These are phyloP conservation scores for Sphaerophoria taeniata DNA, from an alignment of 2,888 invertebrate genomes.

Conservation along the genomic window DNA sequence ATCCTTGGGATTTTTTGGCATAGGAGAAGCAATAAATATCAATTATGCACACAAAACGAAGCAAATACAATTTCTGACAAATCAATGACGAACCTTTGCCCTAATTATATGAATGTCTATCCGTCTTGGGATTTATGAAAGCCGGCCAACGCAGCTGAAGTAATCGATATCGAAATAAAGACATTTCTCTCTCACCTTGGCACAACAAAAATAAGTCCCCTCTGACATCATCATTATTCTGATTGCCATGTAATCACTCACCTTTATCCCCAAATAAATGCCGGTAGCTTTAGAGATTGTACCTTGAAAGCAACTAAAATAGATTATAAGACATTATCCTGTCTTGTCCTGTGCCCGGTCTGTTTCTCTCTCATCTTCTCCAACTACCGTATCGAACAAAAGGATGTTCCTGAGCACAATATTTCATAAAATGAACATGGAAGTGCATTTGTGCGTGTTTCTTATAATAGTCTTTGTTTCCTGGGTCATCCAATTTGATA, in stretches of 20 bases:
- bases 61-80: neutral
- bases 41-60: neutral
- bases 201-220: slow-evolving; percentile 22
- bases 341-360: neutral
- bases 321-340: slow-evolving; percentile 61
- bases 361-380: neutral
- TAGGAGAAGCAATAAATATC: slow-evolving; percentile 9
- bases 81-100: neutral
- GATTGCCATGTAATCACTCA: slow-evolving; percentile 62
- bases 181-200: slow-evolving; percentile 29
- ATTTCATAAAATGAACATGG: neutral
- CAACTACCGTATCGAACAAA: slow-evolving; percentile 9
- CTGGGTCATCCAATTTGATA: slow-evolving; percentile 31
- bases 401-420: neutral
- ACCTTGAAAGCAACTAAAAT: slow-evolving; percentile 45
- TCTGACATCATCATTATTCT: slow-evolving; percentile 56
- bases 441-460: slow-evolving; percentile 5
- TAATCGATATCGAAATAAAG: slow-evolving; percentile 1
- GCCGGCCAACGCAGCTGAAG: neutral
- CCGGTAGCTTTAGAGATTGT: neutral
- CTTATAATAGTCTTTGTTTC: neutral
- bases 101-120: neutral
- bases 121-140: neutral
- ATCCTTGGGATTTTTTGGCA: neutral
- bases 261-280: slow-evolving; percentile 61